These are phyloP conservation scores for Pachyramphus minor DNA, from an alignment of 2,113 vertebrate species.

Conservation along the genomic window DNA sequence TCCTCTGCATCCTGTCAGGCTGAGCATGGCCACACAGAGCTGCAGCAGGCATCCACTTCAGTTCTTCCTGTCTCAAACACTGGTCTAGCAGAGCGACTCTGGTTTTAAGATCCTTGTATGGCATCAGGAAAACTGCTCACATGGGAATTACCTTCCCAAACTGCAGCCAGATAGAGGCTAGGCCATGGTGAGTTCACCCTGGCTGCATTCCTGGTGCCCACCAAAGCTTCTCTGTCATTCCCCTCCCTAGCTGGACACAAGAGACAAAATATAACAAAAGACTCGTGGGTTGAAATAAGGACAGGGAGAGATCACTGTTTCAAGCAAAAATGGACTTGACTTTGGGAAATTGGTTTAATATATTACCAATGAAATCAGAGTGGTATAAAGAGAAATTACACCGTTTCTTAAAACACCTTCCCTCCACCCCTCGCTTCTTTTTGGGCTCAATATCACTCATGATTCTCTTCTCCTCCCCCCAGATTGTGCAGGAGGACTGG, in stretches of 20 bases:
- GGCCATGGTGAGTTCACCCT: neutral
- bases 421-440: neutral
- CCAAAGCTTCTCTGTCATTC: too few species aligned
- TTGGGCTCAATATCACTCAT: neutral
- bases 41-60: neutral
- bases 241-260: neutral
- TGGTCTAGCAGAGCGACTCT: neutral
- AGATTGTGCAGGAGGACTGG: too few species aligned
- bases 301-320: neutral
- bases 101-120: neutral
- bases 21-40: neutral
- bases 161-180: neutral
- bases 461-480: neutral
- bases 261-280: neutral
- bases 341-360: neutral
- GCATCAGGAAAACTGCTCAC: neutral
- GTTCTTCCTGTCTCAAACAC: neutral
- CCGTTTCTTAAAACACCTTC: neutral
- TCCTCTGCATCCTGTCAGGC: neutral
- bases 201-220: neutral
- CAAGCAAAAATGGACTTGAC: neutral
- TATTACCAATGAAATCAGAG: neutral
- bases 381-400: neutral
- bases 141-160: neutral
- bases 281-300: neutral